Percentiles rank a stretch among this genome's conserved stretches.
Evolutionary conservation across 2,888 invertebrate genomes (phyloP).

Genomic region (Perithous albicinctus): DNA sequence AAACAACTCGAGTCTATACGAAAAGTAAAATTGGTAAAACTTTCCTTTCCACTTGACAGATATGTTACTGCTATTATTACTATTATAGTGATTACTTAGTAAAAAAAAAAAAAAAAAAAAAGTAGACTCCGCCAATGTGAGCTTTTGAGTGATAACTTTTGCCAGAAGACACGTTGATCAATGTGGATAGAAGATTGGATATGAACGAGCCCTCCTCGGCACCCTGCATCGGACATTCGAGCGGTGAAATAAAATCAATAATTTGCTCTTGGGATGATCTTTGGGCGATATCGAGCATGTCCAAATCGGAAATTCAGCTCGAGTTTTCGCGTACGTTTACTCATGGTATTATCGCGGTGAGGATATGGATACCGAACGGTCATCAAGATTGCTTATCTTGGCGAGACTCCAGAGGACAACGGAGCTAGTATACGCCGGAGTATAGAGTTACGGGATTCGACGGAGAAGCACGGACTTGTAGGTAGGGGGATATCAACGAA

Average conservation of each 20-base stretch:
- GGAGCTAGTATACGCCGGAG: neutral
- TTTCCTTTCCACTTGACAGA: too few species aligned
- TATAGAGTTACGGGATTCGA: slow-evolving; percentile 7
- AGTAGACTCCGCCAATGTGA: too few species aligned
- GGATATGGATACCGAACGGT: slow-evolving; percentile 68
- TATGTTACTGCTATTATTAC: too few species aligned
- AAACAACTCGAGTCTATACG: too few species aligned
- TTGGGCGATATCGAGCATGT: neutral
- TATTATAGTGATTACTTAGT: too few species aligned
- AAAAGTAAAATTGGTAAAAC: too few species aligned
- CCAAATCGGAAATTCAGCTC: slow-evolving; percentile 55
- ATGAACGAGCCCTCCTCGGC: too few species aligned
- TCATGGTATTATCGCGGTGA: slow-evolving; percentile 68
- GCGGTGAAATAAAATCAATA: slow-evolving; percentile 9
- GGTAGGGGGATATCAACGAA: neutral
- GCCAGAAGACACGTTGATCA: too few species aligned
- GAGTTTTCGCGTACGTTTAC: slow-evolving; percentile 48
- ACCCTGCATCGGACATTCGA: too few species aligned
- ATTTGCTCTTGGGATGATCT: neutral
- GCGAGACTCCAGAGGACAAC: slow-evolving; percentile 67
- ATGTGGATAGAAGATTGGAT: too few species aligned
- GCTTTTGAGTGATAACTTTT: too few species aligned
- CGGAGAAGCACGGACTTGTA: neutral
- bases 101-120: too few species aligned
- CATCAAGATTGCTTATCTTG: slow-evolving; percentile 73